phyloP scores from a whole-genome alignment of 2,888 invertebrate genomes.

The Hipparchia semele region DNA sequence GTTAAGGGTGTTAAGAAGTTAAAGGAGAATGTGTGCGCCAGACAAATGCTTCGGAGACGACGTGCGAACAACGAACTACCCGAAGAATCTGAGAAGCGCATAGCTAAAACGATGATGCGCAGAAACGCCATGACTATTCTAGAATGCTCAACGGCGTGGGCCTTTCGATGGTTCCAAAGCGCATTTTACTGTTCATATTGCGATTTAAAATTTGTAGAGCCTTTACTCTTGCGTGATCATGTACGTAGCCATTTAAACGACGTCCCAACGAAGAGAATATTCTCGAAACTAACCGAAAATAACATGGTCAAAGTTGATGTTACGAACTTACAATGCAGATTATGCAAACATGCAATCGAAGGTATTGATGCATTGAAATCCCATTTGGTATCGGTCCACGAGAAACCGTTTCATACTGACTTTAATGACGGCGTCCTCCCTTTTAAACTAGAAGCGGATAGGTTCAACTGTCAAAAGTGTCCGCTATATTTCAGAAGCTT shows the following conservation, averaged over 20 bases:
- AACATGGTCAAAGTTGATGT: constrained; percentile 77
- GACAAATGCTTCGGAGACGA: constrained; percentile 73
- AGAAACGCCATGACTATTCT: constrained; percentile 68
- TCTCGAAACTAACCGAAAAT: constrained; percentile 71
- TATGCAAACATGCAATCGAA: constrained; percentile 56
- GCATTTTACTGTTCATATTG: constrained; percentile 74
- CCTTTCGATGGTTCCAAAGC: constrained; percentile 73
- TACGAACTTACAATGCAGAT: constrained; percentile 59
- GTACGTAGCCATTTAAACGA: constrained; percentile 57
- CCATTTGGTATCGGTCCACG: constrained; percentile 59
- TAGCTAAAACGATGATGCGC: constrained; percentile 75
- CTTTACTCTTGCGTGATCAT: constrained; percentile 58
- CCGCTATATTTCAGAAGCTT: constrained; percentile 57
- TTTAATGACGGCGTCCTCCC: constrained; percentile 73
- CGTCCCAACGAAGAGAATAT: constrained; percentile 60
- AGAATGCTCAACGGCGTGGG: constrained; percentile 73
- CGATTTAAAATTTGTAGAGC: constrained; percentile 63
- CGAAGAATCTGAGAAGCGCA: constrained; percentile 70
- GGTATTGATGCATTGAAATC: constrained; percentile 60
- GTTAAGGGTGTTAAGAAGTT: constrained; percentile 65
- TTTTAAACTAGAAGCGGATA: constrained; percentile 62
- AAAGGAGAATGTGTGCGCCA: constrained; percentile 71
- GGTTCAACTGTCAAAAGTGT: constrained; percentile 67
- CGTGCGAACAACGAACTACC: constrained; percentile 73
- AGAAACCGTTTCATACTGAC: constrained; percentile 51